Percentiles rank a stretch among this genome's conserved stretches.
phyloP scores from a whole-genome alignment of 2,888 invertebrate species.

The Volucella bombylans region DNA sequence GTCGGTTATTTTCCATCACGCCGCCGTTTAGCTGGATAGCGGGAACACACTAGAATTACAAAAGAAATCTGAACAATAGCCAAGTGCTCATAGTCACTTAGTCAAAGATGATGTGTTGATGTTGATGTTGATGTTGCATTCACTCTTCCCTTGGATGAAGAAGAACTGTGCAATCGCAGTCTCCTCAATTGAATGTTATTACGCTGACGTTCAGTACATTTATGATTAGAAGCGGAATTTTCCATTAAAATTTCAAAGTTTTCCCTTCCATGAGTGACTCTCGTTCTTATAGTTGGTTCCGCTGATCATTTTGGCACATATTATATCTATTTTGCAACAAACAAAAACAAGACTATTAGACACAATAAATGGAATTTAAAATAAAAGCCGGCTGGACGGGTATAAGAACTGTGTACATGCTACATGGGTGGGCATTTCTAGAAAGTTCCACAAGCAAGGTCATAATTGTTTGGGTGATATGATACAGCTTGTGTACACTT shows the following conservation, averaged over 20 bases:
- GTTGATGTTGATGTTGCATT: neutral
- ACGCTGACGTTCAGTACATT: neutral
- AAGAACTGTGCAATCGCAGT: constrained; percentile 4
- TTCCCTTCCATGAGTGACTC: neutral
- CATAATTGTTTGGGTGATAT: neutral
- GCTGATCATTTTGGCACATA: constrained; percentile 8
- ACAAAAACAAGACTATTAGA: neutral
- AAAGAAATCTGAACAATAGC: constrained; percentile 16
- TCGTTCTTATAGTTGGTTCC: neutral
- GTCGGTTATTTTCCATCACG: constrained; percentile 42
- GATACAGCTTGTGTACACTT: neutral
- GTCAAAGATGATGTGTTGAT: neutral
- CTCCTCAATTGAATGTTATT: constrained; percentile 38
- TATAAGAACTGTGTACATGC: neutral
- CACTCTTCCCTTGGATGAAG: constrained; percentile 4
- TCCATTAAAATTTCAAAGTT: constrained; percentile 28
- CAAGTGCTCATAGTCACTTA: constrained; percentile 3
- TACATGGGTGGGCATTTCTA: constrained; percentile 1
- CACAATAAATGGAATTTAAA: neutral
- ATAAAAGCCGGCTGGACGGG: neutral
- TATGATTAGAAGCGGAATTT: constrained; percentile 33
- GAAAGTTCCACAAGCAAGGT: constrained; percentile 23
- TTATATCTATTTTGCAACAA: neutral
- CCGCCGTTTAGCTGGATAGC: neutral
- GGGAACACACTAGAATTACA: constrained; percentile 3